phyloP scores from a whole-genome alignment of 2,113 vertebrate species.

The Myanophis thanlyinensis region DNA sequence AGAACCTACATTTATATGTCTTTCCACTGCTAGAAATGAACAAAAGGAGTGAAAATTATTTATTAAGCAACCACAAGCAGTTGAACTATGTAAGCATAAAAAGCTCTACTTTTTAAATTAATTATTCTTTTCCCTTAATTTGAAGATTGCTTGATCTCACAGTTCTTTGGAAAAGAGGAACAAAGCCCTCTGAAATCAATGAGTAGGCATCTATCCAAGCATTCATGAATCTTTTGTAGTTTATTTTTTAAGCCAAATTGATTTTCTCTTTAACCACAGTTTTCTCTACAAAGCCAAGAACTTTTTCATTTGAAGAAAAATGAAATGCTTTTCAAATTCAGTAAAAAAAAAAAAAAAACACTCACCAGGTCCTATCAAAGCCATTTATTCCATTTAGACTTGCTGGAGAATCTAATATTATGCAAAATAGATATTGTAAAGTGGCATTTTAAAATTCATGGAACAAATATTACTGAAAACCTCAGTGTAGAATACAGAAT shows the following conservation, averaged over 20 bases:
- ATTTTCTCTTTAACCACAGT: not conserved
- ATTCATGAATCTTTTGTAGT: not conserved
- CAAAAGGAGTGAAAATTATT: conserved; percentile 18
- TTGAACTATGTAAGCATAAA: not conserved
- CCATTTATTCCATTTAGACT: not conserved
- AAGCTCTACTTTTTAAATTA: not conserved
- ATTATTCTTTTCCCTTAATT: not conserved
- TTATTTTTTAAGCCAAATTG: not conserved
- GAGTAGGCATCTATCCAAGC: not conserved
- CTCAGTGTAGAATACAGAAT: not conserved
- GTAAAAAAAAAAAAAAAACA: not conserved
- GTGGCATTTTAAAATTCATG: not conserved
- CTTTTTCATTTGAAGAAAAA: not conserved
- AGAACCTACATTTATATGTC: conserved; percentile 15
- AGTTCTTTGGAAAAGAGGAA: conserved; percentile 1
- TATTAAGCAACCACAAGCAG: not conserved
- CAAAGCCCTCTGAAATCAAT: not conserved
- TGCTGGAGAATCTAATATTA: not conserved
- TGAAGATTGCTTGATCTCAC: not conserved
- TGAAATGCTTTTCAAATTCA: not conserved
- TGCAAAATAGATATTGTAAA: not conserved
- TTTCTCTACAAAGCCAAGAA: not conserved
- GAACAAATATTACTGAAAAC: not conserved
- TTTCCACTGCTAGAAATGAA: conserved; percentile 31
- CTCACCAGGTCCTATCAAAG: not conserved